Conservation (phyloP, 1,140 invertebrate genomes). For the Chironomus tepperi region DNA sequence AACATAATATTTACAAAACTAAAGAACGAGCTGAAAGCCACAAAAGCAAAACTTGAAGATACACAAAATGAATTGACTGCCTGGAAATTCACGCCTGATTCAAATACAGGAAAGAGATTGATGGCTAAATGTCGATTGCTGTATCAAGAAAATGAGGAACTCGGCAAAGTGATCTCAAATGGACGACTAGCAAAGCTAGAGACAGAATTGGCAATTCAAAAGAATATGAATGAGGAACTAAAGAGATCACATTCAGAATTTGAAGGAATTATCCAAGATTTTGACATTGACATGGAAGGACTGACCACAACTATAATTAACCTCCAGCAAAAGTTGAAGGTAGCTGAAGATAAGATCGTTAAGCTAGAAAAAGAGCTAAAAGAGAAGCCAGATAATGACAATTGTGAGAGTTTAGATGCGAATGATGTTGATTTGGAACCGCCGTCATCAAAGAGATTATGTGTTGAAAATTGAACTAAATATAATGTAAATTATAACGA, state of each 20-base stretch:
- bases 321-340: conserved; percentile 83
- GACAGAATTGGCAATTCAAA: conserved; percentile 89
- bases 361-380: conserved; percentile 33
- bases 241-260: conserved; percentile 96
- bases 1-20: conserved; percentile 89
- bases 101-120: conserved; percentile 92
- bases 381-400: not conserved
- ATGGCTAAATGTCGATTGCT: conserved; percentile 95
- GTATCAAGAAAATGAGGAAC: conserved; percentile 97
- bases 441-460: not conserved
- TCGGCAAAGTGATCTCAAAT: conserved; percentile 91
- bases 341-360: conserved; percentile 53
- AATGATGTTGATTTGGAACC: not conserved
- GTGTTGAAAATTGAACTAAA: not conserved
- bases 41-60: conserved; percentile 87
- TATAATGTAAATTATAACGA: not conserved
- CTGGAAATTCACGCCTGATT: conserved; percentile 98
- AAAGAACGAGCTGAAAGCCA: conserved; percentile 80
- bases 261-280: conserved; percentile 89
- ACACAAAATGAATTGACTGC: conserved; percentile 95
- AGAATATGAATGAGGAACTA: conserved; percentile 92
- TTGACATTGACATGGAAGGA: conserved; percentile 95
- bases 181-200: conserved; percentile 92
- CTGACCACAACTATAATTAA: conserved; percentile 96
- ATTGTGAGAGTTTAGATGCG: not conserved